Evolutionary conservation across 1,140 invertebrate genomes (phyloP), one percentile per base, ranked within the genome.

Genomic region (Pectinophora gossypiella): DNA sequence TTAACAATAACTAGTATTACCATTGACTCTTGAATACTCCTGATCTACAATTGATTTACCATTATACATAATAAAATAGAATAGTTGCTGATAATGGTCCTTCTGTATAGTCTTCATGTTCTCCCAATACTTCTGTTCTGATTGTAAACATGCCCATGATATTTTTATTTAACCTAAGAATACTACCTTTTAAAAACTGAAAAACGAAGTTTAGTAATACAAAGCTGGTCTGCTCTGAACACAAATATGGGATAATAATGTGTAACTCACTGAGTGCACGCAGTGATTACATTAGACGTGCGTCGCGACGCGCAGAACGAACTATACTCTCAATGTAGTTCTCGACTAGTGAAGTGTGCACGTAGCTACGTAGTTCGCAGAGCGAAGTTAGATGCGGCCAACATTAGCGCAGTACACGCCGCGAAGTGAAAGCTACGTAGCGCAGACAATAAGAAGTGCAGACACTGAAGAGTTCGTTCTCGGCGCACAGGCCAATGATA

Each of bases 401-500:
- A 85, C 72, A 73, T 64, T 70, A 78, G 68, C 66, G 76, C 63
- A 78, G 81, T 74, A 73, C 84, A 76, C 81, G 82, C 69, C 76
- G 84, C 76, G 78, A 72, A 76, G 81, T 77, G 74, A 76, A 83
- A 79, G 69, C 84, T 87, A 85, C 82, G 84, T 79, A 84, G 84
- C 82, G 84, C 78, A 85, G 84, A 85, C 73, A 79, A 87, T 81
- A 84, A 86, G 82, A 72, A 84, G 84, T 85, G 84, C 81, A 84
- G 84, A 85, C 80, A 81, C 82, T 81, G 84, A 76, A 69, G 81
- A 78, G 70, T 85, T 85, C 75, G 64, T 72, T 84, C 81, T 85
- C 80, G 83, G 79, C 80, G 83, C 80, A 86, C 83, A 83, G 80
- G 80, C 83, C 83, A 87, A 87, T 87, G 81, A 85, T 87, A 87